Evolutionary conservation across 2,888 invertebrate species (phyloP).

Genomic region (Biston stratarius): DNA sequence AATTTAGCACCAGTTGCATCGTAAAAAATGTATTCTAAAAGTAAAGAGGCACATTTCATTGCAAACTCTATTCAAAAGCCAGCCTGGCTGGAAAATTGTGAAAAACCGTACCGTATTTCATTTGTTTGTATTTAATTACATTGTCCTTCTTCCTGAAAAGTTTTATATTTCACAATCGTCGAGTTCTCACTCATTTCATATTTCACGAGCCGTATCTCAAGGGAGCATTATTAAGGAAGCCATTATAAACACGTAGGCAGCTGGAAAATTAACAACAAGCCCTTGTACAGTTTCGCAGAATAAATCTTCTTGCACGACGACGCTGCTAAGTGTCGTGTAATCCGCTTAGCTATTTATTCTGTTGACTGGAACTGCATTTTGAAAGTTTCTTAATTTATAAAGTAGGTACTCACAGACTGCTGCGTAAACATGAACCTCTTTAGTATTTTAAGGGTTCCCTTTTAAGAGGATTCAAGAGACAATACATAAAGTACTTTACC

Average conservation of each 20-base stretch:
- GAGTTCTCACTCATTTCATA: slow-evolving; percentile 35
- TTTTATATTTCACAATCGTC: slow-evolving; percentile 18
- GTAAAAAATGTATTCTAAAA: not conserved
- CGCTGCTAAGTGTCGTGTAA: slow-evolving; percentile 56
- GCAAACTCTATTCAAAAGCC: not conserved
- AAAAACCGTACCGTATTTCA: slow-evolving; percentile 14
- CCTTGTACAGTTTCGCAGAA: slow-evolving; percentile 54
- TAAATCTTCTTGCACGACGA: slow-evolving; percentile 55
- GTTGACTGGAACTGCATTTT: slow-evolving; percentile 41
- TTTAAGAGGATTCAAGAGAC: too few species aligned
- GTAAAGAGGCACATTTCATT: slow-evolving; percentile 15
- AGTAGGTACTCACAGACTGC: not conserved
- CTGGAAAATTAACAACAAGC: slow-evolving; percentile 52
- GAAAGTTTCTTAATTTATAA: slow-evolving; percentile 5
- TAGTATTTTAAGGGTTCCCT: too few species aligned
- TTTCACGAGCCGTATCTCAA: slow-evolving; percentile 48
- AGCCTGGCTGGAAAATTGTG: slow-evolving; percentile 2
- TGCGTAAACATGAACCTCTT: too few species aligned
- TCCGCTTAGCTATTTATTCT: slow-evolving; percentile 49
- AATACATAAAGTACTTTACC: too few species aligned
- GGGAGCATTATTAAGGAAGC: slow-evolving; percentile 53
- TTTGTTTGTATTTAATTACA: slow-evolving; percentile 30
- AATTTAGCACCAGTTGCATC: not conserved
- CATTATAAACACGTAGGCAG: slow-evolving; percentile 57
- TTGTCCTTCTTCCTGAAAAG: slow-evolving; percentile 23